These are phyloP conservation scores for Trichacis sp. DNA, from an alignment of 2,888 invertebrate species.

Conservation along the genomic window DNA sequence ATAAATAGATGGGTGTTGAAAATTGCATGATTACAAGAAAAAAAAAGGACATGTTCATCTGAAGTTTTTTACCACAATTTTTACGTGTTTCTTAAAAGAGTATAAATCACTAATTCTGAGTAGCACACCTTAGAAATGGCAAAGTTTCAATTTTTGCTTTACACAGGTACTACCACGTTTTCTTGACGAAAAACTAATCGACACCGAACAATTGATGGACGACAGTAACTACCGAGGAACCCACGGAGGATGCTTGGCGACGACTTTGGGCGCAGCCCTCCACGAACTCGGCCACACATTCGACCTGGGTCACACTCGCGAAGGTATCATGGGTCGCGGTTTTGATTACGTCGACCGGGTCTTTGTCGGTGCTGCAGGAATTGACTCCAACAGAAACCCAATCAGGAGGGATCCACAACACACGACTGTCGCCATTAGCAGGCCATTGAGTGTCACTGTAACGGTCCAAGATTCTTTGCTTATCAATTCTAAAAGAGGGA, in stretches of 20 bases:
- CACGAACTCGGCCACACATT: slow-evolving; percentile 96
- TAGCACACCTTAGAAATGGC: no score
- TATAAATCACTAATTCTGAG: no score
- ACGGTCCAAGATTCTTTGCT: slow-evolving; percentile 73
- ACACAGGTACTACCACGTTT: slow-evolving; percentile 73
- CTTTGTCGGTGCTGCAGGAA: slow-evolving; percentile 76
- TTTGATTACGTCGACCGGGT: slow-evolving; percentile 86
- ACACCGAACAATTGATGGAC: slow-evolving; percentile 83
- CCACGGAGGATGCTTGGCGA: slow-evolving; percentile 88
- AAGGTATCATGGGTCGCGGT: slow-evolving; percentile 93
- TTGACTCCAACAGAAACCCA: slow-evolving; percentile 74
- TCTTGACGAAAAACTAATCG: slow-evolving; percentile 75
- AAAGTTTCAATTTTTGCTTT: no score
- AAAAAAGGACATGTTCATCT: no score
- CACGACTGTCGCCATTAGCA: slow-evolving; percentile 73
- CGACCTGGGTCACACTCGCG: slow-evolving; percentile 90
- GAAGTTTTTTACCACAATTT: no score
- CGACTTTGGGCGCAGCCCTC: slow-evolving; percentile 89
- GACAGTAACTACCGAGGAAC: slow-evolving; percentile 93
- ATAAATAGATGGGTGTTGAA: no score
- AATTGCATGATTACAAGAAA: no score
- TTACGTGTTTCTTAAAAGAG: no score
- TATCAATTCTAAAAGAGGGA: slow-evolving; percentile 69
- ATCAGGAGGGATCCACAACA: slow-evolving; percentile 75
- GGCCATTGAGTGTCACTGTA: slow-evolving; percentile 75